Evolutionary conservation across 2,797 vertebrate genomes (phyloP), one percentile per base, ranked within the genome.

Genomic region (Poeciliopsis infans): DNA sequence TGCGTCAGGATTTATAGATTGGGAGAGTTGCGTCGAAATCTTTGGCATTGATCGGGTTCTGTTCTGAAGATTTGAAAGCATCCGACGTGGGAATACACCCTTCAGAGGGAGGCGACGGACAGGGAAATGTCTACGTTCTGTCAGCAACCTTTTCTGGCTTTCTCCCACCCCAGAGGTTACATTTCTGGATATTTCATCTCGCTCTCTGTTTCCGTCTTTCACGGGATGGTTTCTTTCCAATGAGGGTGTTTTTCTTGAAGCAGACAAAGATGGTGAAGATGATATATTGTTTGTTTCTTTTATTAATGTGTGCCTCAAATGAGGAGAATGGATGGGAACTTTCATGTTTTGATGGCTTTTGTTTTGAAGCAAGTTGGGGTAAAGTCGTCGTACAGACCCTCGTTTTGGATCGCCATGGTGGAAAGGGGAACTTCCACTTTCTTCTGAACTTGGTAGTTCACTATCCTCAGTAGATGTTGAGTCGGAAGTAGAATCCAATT

Each of bases 11-110:
- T 66, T 83, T 72, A 79, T 45, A 76, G 78, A 73, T 51, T 16
- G 73, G 23, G 72, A 43, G 4, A 66, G 78, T 0, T 15, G 83
- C 71, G 68, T 79, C 10, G 57, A 31, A 3, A 33, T 7, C 55
- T 36, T 80, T 16, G 59, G 13, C 69, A 79, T 53, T 71, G 61
- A 59, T 61, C 16, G 89, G n/a, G 81, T 89, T 78, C n/a, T 73
- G 77, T 93, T 93, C 51, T 45, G 81, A 53, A 78, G 7, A 7
- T 88, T 88, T 75, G 43, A 13, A 74, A 39, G 45, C 2, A 28
- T 51, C 0, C 59, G 81, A 69, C 36, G 85, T n/a, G 47, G 15
- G 20, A 31, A 57, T 74, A 46, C 61, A 3, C 33, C 46, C 0
- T 85, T 90, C 10, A 41, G 49, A 75, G 59, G 41, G 12, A 13